phyloP scores from a whole-genome alignment of 2,113 vertebrate species.

The Lagenorhynchus albirostris region DNA sequence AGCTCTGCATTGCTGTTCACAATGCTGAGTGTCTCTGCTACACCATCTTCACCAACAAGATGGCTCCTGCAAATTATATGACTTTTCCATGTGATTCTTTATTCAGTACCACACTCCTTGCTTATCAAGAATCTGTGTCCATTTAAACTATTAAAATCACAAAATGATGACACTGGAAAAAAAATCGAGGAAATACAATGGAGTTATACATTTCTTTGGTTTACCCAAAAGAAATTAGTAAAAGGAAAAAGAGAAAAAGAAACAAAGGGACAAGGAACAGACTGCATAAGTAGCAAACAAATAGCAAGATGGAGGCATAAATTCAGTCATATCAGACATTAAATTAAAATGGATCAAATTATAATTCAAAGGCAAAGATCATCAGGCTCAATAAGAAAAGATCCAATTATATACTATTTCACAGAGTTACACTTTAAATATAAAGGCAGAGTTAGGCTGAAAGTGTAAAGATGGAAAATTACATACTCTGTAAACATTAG shows the following conservation, averaged over 20 bases:
- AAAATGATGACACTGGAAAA: background rate
- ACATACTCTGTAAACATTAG: background rate
- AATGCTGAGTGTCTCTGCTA: background rate
- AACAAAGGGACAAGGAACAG: background rate
- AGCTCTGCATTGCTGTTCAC: background rate
- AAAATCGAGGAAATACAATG: background rate
- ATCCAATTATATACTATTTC: background rate
- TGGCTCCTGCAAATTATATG: background rate
- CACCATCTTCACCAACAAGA: background rate
- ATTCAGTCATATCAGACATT: background rate
- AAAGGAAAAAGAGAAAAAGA: background rate
- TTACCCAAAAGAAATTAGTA: background rate
- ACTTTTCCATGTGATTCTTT: background rate
- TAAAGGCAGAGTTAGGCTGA: background rate
- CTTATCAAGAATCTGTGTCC: background rate
- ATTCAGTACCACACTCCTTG: background rate
- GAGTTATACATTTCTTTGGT: background rate
- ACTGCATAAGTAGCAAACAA: background rate
- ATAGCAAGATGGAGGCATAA: background rate
- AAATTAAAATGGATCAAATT: background rate
- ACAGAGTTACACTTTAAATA: background rate
- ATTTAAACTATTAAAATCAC: background rate
- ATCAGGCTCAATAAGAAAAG: background rate
- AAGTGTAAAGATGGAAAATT: background rate
- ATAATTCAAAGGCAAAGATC: background rate